Evolutionary conservation across 2,797 vertebrate species (phyloP).

Genomic region (Sebastiscus albofasciatus): DNA sequence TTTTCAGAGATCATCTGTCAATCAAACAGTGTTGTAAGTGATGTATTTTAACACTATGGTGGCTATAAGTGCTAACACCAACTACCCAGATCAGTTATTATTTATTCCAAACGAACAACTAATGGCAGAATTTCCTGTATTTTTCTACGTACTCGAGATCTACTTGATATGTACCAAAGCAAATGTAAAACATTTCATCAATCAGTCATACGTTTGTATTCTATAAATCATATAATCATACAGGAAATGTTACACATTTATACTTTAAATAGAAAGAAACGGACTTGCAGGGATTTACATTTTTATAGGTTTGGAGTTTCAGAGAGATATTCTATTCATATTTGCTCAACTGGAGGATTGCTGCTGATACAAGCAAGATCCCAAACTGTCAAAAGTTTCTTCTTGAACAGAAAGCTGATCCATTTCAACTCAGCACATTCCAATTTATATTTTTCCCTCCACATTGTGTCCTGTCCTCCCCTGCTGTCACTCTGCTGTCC

Average conservation of each 20-base stretch:
- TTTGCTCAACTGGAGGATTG: constrained; percentile 38
- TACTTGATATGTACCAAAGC: background rate
- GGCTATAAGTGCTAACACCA: background rate
- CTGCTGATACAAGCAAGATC: constrained; percentile 57
- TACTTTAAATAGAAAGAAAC: background rate
- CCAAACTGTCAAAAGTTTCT: constrained; percentile 63
- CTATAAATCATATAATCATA: too few relatives aligned
- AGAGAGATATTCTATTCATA: constrained; percentile 2
- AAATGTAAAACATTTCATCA: background rate
- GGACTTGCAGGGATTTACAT: background rate
- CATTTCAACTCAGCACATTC: constrained; percentile 67
- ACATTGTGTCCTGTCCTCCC: constrained; percentile 57
- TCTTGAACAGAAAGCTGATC: constrained; percentile 45
- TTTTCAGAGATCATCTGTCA: background rate
- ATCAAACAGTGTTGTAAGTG: background rate
- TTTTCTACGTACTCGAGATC: background rate
- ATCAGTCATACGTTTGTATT: background rate
- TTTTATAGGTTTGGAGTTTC: background rate
- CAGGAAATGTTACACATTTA: background rate
- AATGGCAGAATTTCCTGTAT: background rate
- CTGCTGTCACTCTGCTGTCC: constrained; percentile 70
- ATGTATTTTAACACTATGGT: background rate
- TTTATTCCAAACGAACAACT: background rate
- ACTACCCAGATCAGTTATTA: background rate
- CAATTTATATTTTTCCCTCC: constrained; percentile 64